phyloP scores from a whole-genome alignment of 2,113 vertebrate genomes.

The Holacanthus passer region DNA sequence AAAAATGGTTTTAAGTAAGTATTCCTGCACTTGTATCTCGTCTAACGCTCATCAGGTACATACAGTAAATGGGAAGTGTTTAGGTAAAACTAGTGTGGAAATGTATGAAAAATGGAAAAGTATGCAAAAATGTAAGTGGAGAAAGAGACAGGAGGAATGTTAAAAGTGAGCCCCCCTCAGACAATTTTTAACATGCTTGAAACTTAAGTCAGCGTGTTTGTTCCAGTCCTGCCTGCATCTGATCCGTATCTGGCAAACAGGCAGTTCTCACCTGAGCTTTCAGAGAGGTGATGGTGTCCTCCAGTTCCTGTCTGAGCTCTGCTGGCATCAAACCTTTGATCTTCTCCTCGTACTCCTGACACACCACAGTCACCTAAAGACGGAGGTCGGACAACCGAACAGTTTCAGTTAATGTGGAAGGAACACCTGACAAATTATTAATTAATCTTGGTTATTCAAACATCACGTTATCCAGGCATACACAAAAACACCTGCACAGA shows the following conservation, averaged over 20 bases:
- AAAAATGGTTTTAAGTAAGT: too few relatives aligned
- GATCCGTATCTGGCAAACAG: not conserved
- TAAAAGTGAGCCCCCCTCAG: not conserved
- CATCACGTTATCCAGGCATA: not conserved
- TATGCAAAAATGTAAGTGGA: too few relatives aligned
- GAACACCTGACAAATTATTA: not conserved
- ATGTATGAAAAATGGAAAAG: too few relatives aligned
- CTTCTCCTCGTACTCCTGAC: conserved; percentile 90
- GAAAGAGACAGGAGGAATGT: not conserved
- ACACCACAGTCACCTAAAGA: conserved; percentile 88
- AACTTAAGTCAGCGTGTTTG: conserved; percentile 8
- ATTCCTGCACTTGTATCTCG: too few relatives aligned
- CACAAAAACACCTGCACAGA: not conserved
- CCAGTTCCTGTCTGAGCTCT: conserved; percentile 89
- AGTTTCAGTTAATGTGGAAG: not conserved
- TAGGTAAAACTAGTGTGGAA: too few relatives aligned
- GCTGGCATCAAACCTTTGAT: conserved; percentile 93
- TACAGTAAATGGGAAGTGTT: not conserved
- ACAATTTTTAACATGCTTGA: not conserved
- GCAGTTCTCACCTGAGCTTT: conserved; percentile 91
- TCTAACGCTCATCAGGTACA: too few relatives aligned
- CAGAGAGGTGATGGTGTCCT: conserved; percentile 94
- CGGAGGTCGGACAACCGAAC: conserved; percentile 20
- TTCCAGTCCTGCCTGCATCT: not conserved
- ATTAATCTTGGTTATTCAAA: not conserved